Conservation (phyloP, 2,888 invertebrate genomes). For the Sinotaia quadrata region DNA sequence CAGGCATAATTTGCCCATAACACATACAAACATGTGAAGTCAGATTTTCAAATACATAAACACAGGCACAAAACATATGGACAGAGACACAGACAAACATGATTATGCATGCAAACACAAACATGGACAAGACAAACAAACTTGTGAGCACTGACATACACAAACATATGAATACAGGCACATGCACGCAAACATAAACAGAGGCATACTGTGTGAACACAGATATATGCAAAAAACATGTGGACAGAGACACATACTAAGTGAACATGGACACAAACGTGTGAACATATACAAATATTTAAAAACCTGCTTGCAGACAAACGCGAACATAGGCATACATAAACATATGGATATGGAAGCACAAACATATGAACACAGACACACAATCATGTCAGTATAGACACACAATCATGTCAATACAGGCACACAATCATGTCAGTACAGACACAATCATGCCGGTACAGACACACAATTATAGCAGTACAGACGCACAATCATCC, state of each 20-base stretch:
- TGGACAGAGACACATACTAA: background rate
- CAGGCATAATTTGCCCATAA: too few relatives aligned
- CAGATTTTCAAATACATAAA: too few relatives aligned
- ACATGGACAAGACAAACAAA: background rate
- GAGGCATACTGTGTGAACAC: background rate
- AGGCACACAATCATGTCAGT: background rate
- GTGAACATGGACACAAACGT: constrained; percentile 1
- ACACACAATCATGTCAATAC: background rate
- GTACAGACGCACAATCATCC: background rate
- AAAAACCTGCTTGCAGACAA: background rate
- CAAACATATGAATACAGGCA: background rate
- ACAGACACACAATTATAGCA: background rate
- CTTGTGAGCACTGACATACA: background rate
- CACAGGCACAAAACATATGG: constrained; percentile 15
- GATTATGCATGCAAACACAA: background rate
- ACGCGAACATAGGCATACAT: constrained; percentile 5
- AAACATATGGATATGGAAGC: background rate
- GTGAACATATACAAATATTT: background rate
- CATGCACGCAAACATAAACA: background rate
- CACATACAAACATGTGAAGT: too few relatives aligned
- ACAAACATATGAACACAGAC: background rate
- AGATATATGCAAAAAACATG: background rate
- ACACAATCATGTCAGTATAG: background rate
- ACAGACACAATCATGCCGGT: constrained; percentile 7
- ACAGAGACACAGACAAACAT: constrained; percentile 7